Evolutionary conservation across 2,888 invertebrate genomes (phyloP).

Genomic region (Therioaphis trifolii): DNA sequence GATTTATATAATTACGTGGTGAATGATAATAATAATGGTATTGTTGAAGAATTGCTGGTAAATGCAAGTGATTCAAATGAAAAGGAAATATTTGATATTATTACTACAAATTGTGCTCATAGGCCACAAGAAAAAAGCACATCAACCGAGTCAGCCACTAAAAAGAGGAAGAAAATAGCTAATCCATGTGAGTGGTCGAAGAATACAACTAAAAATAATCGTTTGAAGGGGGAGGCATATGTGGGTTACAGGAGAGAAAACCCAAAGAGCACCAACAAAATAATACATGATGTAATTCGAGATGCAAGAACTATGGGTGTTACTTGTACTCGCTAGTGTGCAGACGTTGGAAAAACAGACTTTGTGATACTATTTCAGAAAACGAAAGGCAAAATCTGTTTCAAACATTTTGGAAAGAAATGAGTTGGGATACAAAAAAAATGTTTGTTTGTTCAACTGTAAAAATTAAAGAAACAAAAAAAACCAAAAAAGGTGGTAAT

Average conservation of each 20-base stretch:
- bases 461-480: not conserved
- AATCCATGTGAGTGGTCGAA: not conserved
- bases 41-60: no score
- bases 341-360: slow-evolving; percentile 1
- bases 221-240: not conserved
- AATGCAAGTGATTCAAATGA: no score
- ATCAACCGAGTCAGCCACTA: not conserved
- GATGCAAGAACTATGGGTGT: not conserved
- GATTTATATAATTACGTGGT: not conserved
- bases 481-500: not conserved
- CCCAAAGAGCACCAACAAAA: slow-evolving; percentile 1
- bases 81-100: no score
- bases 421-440: slow-evolving; percentile 8
- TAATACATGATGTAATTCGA: not conserved
- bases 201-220: not conserved
- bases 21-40: no score
- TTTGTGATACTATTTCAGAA: not conserved
- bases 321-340: not conserved
- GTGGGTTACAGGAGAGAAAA: slow-evolving; percentile 9
- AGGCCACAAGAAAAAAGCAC: not conserved
- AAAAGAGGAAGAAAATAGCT: not conserved
- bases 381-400: not conserved
- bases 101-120: slow-evolving; percentile 1
- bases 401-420: slow-evolving; percentile 16
- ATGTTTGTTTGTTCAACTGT: slow-evolving; percentile 31